Base-by-base conservation (phyloP, 2,888 invertebrate species). In the Gisinianus flammeolus region DNA sequence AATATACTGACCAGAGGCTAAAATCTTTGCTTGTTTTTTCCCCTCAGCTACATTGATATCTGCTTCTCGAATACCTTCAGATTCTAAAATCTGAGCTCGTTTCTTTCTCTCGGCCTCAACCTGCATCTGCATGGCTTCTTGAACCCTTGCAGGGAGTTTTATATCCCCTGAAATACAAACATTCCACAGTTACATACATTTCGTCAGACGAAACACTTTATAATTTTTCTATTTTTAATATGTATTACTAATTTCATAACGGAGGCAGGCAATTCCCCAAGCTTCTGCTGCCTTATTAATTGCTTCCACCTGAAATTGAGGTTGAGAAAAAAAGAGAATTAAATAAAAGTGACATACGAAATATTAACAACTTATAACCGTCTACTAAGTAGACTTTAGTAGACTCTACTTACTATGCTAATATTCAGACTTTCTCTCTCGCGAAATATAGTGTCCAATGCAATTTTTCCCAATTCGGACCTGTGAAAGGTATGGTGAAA, bases 101-200 rank as follows among this genome's bases (percentile, higher is more conserved):
- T 99, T 99, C 86, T 93, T 93, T 76, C 99, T 89, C 87, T 99
- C 99, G 0, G 99, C 99, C 88, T 99, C 98, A 0, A 99, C 99
- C 89, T 99, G 99, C 97, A 98, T 98, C 88, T 99, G 99, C 99
- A 99, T 99, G 0, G 99, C 99, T 87, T 98, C 98, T 86, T 98
- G 96, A 0, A 99, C 94, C 85, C 97, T 91, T 0, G 90, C 88
- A 0, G 99, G 99, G 81, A 97, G 88, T 86, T 92, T 93, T 85
- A 97, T 95, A 86, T 96, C 93, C 89, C 94, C 95, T 96, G 85
- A 66, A 86, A 82, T 26, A 76, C 16, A 4, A n/a, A 56, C 16
- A 74, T 79, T 72, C 56, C 64, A 22, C 69, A n/a, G n/a, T 54
- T 68, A 6, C 30, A 26, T 28, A 30, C 12, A 12, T 67, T 19